Evolutionary conservation across 2,797 vertebrate species (phyloP), one percentile per base, ranked within the genome.

Genomic region (Micropoecilia bifurca): DNA sequence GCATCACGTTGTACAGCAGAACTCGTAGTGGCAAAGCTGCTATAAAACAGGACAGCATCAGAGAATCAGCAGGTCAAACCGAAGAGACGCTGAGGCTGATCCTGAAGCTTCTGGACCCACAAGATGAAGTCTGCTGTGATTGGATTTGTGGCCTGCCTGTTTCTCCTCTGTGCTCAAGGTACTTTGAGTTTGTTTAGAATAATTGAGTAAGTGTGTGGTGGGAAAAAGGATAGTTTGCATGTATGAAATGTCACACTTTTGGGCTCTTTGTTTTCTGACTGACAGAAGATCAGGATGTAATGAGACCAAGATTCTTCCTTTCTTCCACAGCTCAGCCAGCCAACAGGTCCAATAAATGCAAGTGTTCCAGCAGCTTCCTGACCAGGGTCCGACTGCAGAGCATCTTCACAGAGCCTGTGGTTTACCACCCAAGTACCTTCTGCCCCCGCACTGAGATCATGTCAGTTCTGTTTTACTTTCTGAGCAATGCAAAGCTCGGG

Each of bases 111-210:
- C 73, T 47, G 22, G 43, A 83, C 47, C 39, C 6, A 36, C 81
- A 74, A 57, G 33, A 84, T 86, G 82, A 84, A 80, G 0, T 25
- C 63, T 25, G 55, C 47, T 48, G 12, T 43, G 46, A 2, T 45
- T 0, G 39, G n/a, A 69, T 66, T 80, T 0, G 41, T 88, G 33
- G 1, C 14, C 84, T 76, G 73, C 53, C 69, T 82, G 82, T 71
- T 86, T 2, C 22, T 82, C 68, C 16, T 81, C 77, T 53, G 4
- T 69, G 80, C 71, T 61, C 76, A 84, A 86, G 84, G 84, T 88
- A 82, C 39, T 28, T 71, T 66, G 6, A 48, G n/a, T 18, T 18
- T n/a, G 5, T 20, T 61, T 47, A 18, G n/a, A 72, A 28, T 18
- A 30, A 36, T 10, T 47, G n/a, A 72, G 6, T 33, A 16, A 45